These are phyloP conservation scores for Trichomycterus rosablanca DNA, from an alignment of 2,113 vertebrate species.

Conservation along the genomic window DNA sequence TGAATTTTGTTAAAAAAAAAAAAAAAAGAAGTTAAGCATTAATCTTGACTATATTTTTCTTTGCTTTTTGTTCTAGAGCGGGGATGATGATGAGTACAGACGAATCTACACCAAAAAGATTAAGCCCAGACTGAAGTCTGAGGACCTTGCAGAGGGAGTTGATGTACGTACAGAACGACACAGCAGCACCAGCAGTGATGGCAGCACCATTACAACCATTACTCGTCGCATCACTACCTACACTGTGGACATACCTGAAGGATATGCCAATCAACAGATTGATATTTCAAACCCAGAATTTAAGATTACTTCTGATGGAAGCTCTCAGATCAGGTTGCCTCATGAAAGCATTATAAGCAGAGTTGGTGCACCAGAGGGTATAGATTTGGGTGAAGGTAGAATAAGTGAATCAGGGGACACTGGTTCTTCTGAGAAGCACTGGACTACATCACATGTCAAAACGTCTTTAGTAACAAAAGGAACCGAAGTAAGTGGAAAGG, in stretches of 20 bases:
- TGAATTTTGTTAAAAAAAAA: no score
- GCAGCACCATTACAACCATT: slow-evolving; percentile 80
- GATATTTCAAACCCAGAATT: slow-evolving; percentile 73
- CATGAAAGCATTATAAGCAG: slow-evolving; percentile 57
- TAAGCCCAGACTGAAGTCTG: slow-evolving; percentile 85
- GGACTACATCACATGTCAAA: slow-evolving; percentile 51
- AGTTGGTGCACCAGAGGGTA: slow-evolving; percentile 50
- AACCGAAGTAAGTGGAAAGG: slow-evolving; percentile 49
- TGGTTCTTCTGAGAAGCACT: slow-evolving; percentile 54
- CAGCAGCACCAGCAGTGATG: slow-evolving; percentile 82
- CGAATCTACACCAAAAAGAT: slow-evolving; percentile 93
- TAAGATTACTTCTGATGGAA: slow-evolving; percentile 64
- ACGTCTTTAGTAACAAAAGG: slow-evolving; percentile 50
- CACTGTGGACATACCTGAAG: slow-evolving; percentile 81
- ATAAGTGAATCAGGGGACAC: slow-evolving; percentile 50
- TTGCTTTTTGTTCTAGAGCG: slow-evolving; percentile 68
- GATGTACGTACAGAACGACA: slow-evolving; percentile 76
- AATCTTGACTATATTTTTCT: no score
- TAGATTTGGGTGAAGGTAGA: slow-evolving; percentile 56
- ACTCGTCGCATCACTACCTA: slow-evolving; percentile 88
- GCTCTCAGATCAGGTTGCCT: slow-evolving; percentile 55
- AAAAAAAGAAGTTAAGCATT: slow-evolving; percentile 3
- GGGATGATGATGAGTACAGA: slow-evolving; percentile 86
- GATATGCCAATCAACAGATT: slow-evolving; percentile 65
- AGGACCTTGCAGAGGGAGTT: slow-evolving; percentile 77